phyloP scores from a whole-genome alignment of 2,888 invertebrate genomes.

The Pyralis farinalis region DNA sequence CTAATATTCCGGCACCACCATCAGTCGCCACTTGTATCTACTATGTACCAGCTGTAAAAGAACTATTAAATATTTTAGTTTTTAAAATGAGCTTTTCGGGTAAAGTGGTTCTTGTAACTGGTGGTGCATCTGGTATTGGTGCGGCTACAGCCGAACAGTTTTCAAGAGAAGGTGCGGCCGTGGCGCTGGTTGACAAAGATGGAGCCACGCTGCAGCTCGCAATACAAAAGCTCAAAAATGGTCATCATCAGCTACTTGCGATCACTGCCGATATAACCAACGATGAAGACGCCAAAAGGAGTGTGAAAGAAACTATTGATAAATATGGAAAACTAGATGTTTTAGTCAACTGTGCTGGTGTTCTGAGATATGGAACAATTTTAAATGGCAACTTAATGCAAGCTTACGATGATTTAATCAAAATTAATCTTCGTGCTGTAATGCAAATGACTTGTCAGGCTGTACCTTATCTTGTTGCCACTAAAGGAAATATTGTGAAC shows the following conservation, averaged over 20 bases:
- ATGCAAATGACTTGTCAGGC: conserved; percentile 28
- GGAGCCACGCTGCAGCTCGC: conserved; percentile 16
- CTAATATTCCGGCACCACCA: no score
- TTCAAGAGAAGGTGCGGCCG: conserved; percentile 37
- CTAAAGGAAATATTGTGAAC: conserved; percentile 37
- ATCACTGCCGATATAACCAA: conserved; percentile 27
- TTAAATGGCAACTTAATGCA: conserved; percentile 12
- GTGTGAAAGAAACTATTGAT: conserved; percentile 22
- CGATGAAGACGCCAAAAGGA: conserved; percentile 22
- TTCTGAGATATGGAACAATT: conserved; percentile 17
- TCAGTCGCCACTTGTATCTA: no score
- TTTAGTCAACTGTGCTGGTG: conserved; percentile 34
- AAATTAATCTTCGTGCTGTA: conserved; percentile 25
- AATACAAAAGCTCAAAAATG: conserved; percentile 17
- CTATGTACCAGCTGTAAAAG: no score
- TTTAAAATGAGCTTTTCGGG: conserved; percentile 25
- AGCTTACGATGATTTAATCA: conserved; percentile 15
- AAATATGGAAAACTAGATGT: conserved; percentile 30
- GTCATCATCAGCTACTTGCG: no score
- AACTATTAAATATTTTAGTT: no score
- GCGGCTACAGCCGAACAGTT: conserved; percentile 39
- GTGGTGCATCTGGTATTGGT: conserved; percentile 50
- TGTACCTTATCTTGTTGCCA: conserved; percentile 29
- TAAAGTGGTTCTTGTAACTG: conserved; percentile 43
- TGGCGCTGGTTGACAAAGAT: conserved; percentile 30